These are phyloP conservation scores for Symphodus melops DNA, from an alignment of 2,113 vertebrate genomes.

Conservation along the genomic window DNA sequence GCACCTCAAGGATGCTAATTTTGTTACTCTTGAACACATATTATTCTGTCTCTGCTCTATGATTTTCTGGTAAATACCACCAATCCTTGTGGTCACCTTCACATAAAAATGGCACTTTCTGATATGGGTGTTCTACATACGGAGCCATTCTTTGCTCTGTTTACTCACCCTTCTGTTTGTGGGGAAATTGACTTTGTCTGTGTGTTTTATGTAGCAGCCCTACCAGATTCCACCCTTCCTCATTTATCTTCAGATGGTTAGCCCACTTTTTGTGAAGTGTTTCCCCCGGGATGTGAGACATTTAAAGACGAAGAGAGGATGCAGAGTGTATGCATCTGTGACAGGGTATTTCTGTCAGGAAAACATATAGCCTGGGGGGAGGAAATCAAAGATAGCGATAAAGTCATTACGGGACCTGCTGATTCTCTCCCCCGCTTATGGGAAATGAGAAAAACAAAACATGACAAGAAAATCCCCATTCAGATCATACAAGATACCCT, in stretches of 20 bases:
- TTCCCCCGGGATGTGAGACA: slow-evolving; percentile 50
- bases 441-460: slow-evolving; percentile 45
- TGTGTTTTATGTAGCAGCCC: slow-evolving; percentile 18
- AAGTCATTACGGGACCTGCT: slow-evolving; percentile 54
- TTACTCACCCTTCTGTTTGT: slow-evolving; percentile 1
- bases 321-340: slow-evolving; percentile 31
- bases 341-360: slow-evolving; percentile 53
- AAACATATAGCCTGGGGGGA: slow-evolving; percentile 52
- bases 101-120: background rate
- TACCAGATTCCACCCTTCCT: slow-evolving; percentile 19
- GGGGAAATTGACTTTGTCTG: slow-evolving; percentile 17
- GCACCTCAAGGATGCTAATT: slow-evolving; percentile 1
- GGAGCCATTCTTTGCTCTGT: slow-evolving; percentile 3
- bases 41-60: background rate
- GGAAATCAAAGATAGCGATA: slow-evolving; percentile 58
- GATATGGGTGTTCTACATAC: background rate
- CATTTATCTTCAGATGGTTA: slow-evolving; percentile 44
- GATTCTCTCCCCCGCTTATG: slow-evolving; percentile 39
- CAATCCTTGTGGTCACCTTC: background rate
- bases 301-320: slow-evolving; percentile 49
- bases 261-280: slow-evolving; percentile 54
- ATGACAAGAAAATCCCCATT: slow-evolving; percentile 31
- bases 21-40: slow-evolving; percentile 11
- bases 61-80: slow-evolving; percentile 13
- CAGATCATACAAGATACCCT: background rate